Conservation (phyloP, 2,888 invertebrate genomes). For the Harmothoe impar region DNA sequence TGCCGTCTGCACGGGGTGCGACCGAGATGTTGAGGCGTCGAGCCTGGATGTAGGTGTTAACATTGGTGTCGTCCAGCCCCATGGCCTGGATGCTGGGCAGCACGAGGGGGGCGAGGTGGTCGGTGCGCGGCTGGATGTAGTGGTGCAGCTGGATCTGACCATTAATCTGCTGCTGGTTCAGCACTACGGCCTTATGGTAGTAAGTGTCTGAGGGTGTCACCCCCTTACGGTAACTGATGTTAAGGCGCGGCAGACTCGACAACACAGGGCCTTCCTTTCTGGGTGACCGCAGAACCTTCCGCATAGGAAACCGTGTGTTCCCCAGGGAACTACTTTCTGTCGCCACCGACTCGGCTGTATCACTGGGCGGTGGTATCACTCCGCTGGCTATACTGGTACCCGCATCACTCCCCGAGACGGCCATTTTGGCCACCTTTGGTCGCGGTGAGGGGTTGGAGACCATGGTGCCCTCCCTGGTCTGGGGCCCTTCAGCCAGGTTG, state of each 20-base stretch:
- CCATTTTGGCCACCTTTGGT: neutral
- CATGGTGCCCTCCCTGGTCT: neutral
- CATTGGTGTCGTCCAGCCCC: constrained; percentile 50
- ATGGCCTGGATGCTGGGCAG: constrained; percentile 59
- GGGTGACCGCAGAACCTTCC: constrained; percentile 37
- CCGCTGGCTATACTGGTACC: neutral
- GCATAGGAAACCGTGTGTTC: constrained; percentile 41
- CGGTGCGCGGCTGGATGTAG: constrained; percentile 71
- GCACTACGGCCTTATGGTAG: constrained; percentile 43
- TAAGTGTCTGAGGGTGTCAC: constrained; percentile 66
- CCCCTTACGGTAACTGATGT: constrained; percentile 65
- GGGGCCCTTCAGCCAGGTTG: neutral
- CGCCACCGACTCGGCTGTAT: neutral
- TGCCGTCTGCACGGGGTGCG: constrained; percentile 9
- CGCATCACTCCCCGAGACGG: neutral
- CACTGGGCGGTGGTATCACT: neutral
- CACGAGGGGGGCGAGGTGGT: constrained; percentile 73
- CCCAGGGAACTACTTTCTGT: constrained; percentile 20
- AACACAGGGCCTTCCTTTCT: neutral
- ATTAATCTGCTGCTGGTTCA: constrained; percentile 56
- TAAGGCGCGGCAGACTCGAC: constrained; percentile 54
- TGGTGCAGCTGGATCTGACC: constrained; percentile 70
- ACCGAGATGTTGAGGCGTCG: neutral
- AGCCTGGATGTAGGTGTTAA: constrained; percentile 44
- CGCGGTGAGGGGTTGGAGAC: neutral